Percentiles rank a stretch among this genome's conserved stretches.
phyloP scores from a whole-genome alignment of 2,888 invertebrate genomes.

The Melolontha melolontha region DNA sequence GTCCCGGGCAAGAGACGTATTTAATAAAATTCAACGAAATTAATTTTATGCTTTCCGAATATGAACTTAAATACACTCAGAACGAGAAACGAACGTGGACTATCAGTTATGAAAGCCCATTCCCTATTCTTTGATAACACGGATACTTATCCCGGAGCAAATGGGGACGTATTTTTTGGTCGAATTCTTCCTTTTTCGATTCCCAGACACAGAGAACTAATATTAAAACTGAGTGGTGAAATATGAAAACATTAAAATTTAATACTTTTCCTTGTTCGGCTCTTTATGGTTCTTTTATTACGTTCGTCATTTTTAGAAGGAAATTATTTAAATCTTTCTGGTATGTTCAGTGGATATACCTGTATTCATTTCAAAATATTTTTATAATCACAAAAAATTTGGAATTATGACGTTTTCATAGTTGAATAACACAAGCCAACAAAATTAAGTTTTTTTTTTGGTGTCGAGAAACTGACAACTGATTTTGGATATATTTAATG shows the following conservation, averaged over 20 bases:
- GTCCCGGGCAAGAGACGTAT: background rate
- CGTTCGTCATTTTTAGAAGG: background rate
- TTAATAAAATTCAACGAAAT: constrained; percentile 36
- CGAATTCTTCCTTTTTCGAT: background rate
- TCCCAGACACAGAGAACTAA: constrained; percentile 13
- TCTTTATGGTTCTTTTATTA: background rate
- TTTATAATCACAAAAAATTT: too few relatives aligned
- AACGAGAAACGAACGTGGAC: background rate
- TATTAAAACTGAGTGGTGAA: constrained; percentile 28
- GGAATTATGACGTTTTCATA: too few relatives aligned
- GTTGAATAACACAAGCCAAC: too few relatives aligned
- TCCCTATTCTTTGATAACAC: constrained; percentile 9
- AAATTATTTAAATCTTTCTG: too few relatives aligned
- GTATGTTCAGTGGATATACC: too few relatives aligned
- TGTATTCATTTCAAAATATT: too few relatives aligned
- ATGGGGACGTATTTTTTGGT: constrained; percentile 9
- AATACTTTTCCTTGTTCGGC: constrained; percentile 14
- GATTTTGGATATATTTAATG: too few relatives aligned
- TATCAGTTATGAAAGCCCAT: background rate
- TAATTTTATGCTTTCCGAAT: constrained; percentile 37
- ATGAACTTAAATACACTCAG: constrained; percentile 31
- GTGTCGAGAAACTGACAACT: too few relatives aligned
- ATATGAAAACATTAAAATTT: constrained; percentile 37
- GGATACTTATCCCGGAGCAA: constrained; percentile 16
- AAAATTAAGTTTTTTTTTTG: too few relatives aligned